Evolutionary conservation across 2,797 vertebrate genomes (phyloP).

Genomic region (Cetoscarus ocellatus): DNA sequence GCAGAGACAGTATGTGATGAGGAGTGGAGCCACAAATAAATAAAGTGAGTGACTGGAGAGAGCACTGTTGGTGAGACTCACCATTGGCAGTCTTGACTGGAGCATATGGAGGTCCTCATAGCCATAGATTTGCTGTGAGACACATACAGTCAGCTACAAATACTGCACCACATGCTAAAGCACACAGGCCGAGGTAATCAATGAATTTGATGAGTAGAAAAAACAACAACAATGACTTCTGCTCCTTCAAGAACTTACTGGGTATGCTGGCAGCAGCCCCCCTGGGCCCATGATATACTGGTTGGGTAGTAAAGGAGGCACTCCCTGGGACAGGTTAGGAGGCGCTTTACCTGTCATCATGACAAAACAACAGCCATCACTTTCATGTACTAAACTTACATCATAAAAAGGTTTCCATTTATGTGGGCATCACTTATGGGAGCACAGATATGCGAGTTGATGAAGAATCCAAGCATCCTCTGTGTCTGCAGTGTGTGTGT

Average conservation of each 20-base stretch:
- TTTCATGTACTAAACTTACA: background rate
- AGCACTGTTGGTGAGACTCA: slow-evolving; percentile 75
- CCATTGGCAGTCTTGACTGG: slow-evolving; percentile 94
- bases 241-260: slow-evolving; percentile 84
- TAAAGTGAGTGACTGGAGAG: background rate
- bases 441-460: background rate
- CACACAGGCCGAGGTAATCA: background rate
- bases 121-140: slow-evolving; percentile 92
- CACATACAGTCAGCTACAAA: slow-evolving; percentile 34
- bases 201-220: background rate
- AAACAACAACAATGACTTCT: background rate
- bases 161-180: background rate
- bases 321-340: slow-evolving; percentile 94
- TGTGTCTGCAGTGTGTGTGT: no score
- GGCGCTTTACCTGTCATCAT: slow-evolving; percentile 92
- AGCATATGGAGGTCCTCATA: slow-evolving; percentile 98
- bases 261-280: slow-evolving; percentile 96
- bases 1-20: slow-evolving; percentile 23
- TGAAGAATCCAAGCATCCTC: no score
- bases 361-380: slow-evolving; percentile 14
- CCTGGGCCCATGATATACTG: slow-evolving; percentile 98
- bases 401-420: background rate
- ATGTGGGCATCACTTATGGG: background rate
- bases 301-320: slow-evolving; percentile 94
- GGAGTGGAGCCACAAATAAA: background rate